Base-by-base conservation (phyloP, 2,797 vertebrate genomes). In the Hippoglossus hippoglossus region DNA sequence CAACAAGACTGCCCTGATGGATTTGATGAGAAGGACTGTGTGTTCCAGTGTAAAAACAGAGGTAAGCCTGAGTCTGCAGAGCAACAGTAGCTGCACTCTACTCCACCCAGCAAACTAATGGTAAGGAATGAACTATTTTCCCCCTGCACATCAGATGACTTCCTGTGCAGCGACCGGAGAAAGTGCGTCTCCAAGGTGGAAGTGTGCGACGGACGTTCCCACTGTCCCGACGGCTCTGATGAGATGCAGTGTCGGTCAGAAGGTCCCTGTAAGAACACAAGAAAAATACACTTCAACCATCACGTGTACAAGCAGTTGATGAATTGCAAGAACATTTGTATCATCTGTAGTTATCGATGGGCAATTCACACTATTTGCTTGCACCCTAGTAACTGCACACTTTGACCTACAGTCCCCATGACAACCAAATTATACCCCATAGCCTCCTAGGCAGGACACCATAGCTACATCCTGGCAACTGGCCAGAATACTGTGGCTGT, bases 1-100 rank as follows among this genome's bases (percentile, higher is more conserved):
- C 90, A 89, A 25, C 86, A 8, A 10, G 96, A 95, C 79, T 95
- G 95, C 39, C 90, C 90, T 16, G 93, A 95, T 90, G 95, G 95
- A 21, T 93, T 80, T 0, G 97, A 98, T 0, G 97, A 99, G 67
- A 76, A 55, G 2, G 12, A 22, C 36, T 94, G 92, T 73, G 15
- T 83, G 1, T 18, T 71, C n/a, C 21, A 71, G 11, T 94, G 94
- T 80, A 28, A 75, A 73, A 83, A 81, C 50, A 57, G 54, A 50
- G 93, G 96, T 80, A 86, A 92, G 77, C 47, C 13, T 2, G 13
- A 54, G 3, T 47, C 7, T 19, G 28, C 3, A 0, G 52, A 2
- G 7, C 21, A 44, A n/a, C 21, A 5, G 2, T 56, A 1, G 9
- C 11, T 18, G 2, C 31, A 50, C 10, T 31, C 9, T 26, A 19